Percentiles rank a stretch among this genome's conserved stretches.
These are phyloP conservation scores for Addax nasomaculatus DNA, from an alignment of 2,113 vertebrate species.

Conservation along the genomic window DNA sequence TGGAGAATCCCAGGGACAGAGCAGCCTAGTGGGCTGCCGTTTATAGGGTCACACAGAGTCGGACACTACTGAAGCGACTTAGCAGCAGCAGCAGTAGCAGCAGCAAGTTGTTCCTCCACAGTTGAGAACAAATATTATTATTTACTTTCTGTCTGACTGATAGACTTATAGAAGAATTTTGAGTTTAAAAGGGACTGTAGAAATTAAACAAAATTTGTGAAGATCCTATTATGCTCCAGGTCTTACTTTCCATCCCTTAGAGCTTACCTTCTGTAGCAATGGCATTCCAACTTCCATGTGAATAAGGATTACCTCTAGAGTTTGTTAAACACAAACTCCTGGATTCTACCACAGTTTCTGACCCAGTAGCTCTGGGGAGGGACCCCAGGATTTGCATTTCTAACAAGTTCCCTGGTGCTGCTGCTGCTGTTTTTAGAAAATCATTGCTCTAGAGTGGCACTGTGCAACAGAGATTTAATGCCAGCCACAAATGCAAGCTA, in stretches of 20 bases:
- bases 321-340: background rate
- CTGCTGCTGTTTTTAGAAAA: background rate
- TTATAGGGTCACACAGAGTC: too few relatives aligned
- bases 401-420: background rate
- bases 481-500: background rate
- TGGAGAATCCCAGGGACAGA: too few relatives aligned
- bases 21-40: too few relatives aligned
- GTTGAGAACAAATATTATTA: background rate
- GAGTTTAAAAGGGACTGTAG: background rate
- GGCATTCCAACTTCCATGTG: background rate
- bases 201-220: background rate
- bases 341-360: background rate
- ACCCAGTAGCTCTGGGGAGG: background rate
- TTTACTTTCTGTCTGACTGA: background rate
- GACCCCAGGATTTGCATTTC: background rate
- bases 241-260: background rate
- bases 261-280: background rate
- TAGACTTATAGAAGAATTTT: background rate
- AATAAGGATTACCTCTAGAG: background rate
- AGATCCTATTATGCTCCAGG: background rate
- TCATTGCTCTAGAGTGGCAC: background rate
- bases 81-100: too few relatives aligned
- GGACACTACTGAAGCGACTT: too few relatives aligned
- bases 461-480: background rate
- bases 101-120: background rate